A percentile compares a stretch with the other conserved stretches of the same genome.
These are phyloP conservation scores for Nasonia oneida DNA, from an alignment of 2,888 invertebrate genomes.

Conservation along the genomic window DNA sequence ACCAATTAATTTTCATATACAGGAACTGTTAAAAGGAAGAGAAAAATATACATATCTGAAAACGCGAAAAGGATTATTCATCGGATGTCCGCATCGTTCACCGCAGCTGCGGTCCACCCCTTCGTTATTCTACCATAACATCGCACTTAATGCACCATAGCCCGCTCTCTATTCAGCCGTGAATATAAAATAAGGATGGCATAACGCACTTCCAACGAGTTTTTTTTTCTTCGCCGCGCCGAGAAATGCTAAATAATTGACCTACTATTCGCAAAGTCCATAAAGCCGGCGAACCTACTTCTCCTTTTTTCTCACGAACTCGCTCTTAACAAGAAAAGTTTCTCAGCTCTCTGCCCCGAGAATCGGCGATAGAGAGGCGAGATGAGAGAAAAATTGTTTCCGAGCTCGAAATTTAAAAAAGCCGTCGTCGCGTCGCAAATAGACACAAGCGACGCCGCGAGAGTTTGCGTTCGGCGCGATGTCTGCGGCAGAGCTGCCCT, in stretches of 20 bases:
- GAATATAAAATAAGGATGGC: neutral
- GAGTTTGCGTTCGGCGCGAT: neutral
- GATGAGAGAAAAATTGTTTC: conserved; percentile 1
- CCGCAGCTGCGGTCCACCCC: too few species aligned
- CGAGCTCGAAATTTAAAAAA: neutral
- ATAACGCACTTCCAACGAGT: neutral
- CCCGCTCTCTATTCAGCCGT: neutral
- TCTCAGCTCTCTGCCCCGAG: neutral
- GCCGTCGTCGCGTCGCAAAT: neutral
- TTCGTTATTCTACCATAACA: neutral
- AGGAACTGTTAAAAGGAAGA: too few species aligned
- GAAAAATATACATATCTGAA: too few species aligned
- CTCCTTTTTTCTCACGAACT: neutral
- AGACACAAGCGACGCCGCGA: neutral
- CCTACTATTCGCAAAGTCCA: conserved; percentile 11
- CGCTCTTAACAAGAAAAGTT: conserved; percentile 24
- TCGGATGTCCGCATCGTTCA: too few species aligned
- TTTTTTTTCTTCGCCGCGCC: neutral
- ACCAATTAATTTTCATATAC: too few species aligned
- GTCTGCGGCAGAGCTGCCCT: neutral
- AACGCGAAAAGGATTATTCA: too few species aligned
- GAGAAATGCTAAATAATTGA: conserved; percentile 26
- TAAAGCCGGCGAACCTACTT: neutral
- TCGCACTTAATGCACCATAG: neutral
- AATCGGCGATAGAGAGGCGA: neutral